Percentiles rank a stretch among this genome's conserved stretches.
Evolutionary conservation across 2,888 invertebrate genomes (phyloP).

Genomic region (Andrena minutula): DNA sequence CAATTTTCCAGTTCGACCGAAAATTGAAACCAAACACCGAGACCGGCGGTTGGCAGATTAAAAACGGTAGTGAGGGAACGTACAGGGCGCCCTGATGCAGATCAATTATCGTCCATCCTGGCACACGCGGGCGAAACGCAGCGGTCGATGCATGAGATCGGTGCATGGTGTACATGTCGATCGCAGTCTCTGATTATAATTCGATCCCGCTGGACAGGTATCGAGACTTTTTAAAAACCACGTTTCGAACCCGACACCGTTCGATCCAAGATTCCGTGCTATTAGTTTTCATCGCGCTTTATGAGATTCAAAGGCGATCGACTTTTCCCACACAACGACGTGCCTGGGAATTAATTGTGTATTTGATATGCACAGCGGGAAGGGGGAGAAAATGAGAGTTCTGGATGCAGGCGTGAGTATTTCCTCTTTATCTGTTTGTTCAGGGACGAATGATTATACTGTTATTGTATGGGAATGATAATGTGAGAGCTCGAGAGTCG

Average conservation of each 20-base stretch:
- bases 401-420: background rate
- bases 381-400: background rate
- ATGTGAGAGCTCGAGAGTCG: too few relatives aligned
- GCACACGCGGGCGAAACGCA: constrained; percentile 35
- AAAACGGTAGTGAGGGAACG: constrained; percentile 31
- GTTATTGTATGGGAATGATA: too few relatives aligned
- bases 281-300: constrained; percentile 46
- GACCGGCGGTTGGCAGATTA: constrained; percentile 29
- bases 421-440: too few relatives aligned
- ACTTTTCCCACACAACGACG: background rate
- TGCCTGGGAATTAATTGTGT: constrained; percentile 18
- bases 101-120: constrained; percentile 70
- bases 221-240: constrained; percentile 29
- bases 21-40: constrained; percentile 23
- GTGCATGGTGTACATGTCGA: constrained; percentile 35
- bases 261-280: constrained; percentile 31
- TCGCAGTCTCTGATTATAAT: constrained; percentile 59
- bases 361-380: background rate
- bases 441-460: too few relatives aligned
- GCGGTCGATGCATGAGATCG: background rate
- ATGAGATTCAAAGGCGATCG: constrained; percentile 39
- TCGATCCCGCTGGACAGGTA: constrained; percentile 33
- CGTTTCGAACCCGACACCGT: constrained; percentile 36
- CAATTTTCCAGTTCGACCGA: constrained; percentile 15
- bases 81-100: constrained; percentile 64